Percentiles rank a stretch among this genome's conserved stretches.
phyloP scores from a whole-genome alignment of 2,797 vertebrate species.

The Otolemur crassicaudatus region DNA sequence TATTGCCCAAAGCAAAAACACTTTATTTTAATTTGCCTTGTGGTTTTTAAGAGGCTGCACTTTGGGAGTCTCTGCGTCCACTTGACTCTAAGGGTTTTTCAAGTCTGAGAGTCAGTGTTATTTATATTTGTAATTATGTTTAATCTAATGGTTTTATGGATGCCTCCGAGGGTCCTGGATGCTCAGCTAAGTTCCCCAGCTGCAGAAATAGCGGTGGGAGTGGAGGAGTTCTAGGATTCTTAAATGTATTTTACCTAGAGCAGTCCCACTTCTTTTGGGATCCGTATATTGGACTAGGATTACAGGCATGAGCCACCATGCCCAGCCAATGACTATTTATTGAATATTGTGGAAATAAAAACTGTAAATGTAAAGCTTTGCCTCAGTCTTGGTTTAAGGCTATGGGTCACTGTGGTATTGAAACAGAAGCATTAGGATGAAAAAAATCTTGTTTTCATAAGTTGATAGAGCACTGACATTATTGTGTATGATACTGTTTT shows the following conservation, averaged over 20 bases:
- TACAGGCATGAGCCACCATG: no score
- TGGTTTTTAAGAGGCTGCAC: neutral
- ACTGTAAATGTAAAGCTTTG: neutral
- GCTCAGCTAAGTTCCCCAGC: neutral
- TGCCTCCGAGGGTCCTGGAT: neutral
- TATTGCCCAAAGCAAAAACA: neutral
- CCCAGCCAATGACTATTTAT: neutral
- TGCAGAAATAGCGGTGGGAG: neutral
- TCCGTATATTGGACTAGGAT: neutral
- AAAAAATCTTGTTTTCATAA: slow-evolving; percentile 12
- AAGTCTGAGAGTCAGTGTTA: neutral
- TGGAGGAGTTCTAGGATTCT: neutral
- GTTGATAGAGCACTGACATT: neutral
- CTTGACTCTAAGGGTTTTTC: neutral
- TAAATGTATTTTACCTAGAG: neutral
- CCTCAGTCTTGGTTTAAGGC: neutral
- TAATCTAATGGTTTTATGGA: neutral
- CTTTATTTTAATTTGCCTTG: neutral
- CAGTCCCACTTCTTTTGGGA: neutral
- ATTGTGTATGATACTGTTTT: neutral
- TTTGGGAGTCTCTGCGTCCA: neutral
- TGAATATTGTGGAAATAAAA: slow-evolving; percentile 23
- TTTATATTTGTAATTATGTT: neutral
- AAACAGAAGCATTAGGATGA: neutral
- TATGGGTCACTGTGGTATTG: neutral